Conservation (phyloP, 2,888 invertebrate genomes). For the Philhelius pedissequus region DNA sequence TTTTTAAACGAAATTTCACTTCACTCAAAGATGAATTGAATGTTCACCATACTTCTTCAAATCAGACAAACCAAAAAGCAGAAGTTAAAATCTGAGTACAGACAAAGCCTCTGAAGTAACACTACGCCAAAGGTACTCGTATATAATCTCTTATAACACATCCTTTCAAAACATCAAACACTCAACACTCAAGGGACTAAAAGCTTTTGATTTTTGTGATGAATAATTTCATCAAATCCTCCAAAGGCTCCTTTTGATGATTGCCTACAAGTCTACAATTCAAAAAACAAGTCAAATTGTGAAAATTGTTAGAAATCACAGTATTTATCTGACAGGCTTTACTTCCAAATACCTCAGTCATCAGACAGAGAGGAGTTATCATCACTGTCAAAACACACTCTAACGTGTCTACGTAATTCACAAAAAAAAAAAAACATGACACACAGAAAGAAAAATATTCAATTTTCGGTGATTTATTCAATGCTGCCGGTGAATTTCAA, state of each 20-base stretch:
- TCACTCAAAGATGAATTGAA: too few relatives aligned
- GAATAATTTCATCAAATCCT: neutral
- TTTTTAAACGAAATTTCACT: too few relatives aligned
- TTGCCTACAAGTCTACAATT: conserved; percentile 14
- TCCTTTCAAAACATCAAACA: neutral
- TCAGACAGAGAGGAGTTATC: neutral
- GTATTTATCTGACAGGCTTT: conserved; percentile 37
- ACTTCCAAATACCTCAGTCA: neutral
- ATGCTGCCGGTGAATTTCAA: conserved; percentile 50
- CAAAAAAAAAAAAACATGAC: neutral
- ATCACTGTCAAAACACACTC: neutral
- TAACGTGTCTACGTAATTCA: conserved; percentile 8
- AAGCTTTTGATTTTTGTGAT: conserved; percentile 2
- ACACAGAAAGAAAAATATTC: conserved; percentile 5
- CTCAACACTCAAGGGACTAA: neutral
- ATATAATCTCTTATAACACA: neutral
- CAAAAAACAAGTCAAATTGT: neutral
- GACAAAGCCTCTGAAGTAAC: neutral
- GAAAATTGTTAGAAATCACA: conserved; percentile 28
- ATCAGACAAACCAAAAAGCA: neutral
- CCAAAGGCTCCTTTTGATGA: neutral
- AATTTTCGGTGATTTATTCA: conserved; percentile 58
- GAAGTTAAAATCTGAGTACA: neutral
- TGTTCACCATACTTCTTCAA: too few relatives aligned
- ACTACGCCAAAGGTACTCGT: neutral